Base-by-base conservation (phyloP, 2,888 invertebrate species). In the Apomyelois bistriatella region DNA sequence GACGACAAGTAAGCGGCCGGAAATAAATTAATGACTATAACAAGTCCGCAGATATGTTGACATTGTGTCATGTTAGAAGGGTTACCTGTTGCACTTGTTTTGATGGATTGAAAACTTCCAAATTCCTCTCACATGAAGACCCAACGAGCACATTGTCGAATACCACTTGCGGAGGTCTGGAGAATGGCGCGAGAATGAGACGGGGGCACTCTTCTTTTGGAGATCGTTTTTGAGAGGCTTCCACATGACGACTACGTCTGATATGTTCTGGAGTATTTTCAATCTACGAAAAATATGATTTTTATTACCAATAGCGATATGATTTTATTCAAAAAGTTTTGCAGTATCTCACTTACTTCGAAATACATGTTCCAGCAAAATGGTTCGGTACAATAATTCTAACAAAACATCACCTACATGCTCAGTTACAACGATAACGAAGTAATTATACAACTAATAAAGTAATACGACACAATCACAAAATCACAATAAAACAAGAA, bases 101-200 rank as follows among this genome's bases (percentile, higher is more conserved):
- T 0, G 77, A 66, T 9, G 94, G 93, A 77, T 94, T 94, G 49
- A 85, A 78, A 10, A 94, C 80, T 62, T 92, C 87, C 54, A 94
- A 75, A 48, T 82, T 78, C 59, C 91, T 90, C 53, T 85, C 88
- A 53, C 91, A 91, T 9, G 87, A 80, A 41, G 90, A 84, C 12
- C 93, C 92, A 53, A 94, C 82, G 5, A 89, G 79, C 53, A 94
- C 92, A 85, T 94, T 91, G 58, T 94, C 93, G 67, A 94, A 94
- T n/a, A 92, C 86, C 13, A 94, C 91, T 82, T 93, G 93, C 2
- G 94, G 92, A 62, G 92, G 92, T 53, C 90, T 82, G n/a, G 92
- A 91, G 79, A 95, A 95, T 1, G 94, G 94, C 9, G 93, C 94
- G 64, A 94, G 83, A 42, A 91, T 76, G 10, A 94, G 87, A 42